Evolutionary conservation across 2,888 invertebrate species (phyloP), one percentile per base, ranked within the genome.

Genomic region (Drosophila macrospina): DNA sequence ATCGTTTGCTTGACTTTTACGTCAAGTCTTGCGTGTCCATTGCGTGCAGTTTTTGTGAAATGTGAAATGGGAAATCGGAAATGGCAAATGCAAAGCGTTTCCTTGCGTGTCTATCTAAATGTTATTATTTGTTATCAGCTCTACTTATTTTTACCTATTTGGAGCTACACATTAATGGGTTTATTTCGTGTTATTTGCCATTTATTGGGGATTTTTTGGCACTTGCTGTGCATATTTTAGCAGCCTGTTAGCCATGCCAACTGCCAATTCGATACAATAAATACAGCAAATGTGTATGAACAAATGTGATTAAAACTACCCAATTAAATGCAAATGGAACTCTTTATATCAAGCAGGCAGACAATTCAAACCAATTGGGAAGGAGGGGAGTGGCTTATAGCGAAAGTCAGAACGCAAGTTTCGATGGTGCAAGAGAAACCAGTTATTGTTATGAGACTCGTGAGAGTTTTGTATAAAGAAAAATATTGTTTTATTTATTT

Each of bases 41-140:
- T 78, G 75, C 73, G 76, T 74, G 74, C 63, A 73, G 51, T 57
- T 54, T 67, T 67, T 63, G 37, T 68, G 30, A 69, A 69, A 72
- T 57, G 65, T 65, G 60, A 65, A 80, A 72, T 78, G 82, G 70
- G 30, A 69, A 69, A 72, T 57, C n/a, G 70, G 30, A 69, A 69
- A 72, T 57, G 65, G 67, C 62, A 65, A 80, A 72, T 78, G 82
- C 82, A 85, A 82, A 85, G 71, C 77, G 74, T 70, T 82, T 85
- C 67, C 74, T 85, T 69, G 83, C 83, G 83, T 84, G 83, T 76
- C 67, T 72, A 72, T 85, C 74, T 69, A 73, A 85, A 85, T 80
- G 70, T 74, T 85, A 77, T 83, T 84, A 85, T 84, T 85, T 68
- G 83, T 74, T 82, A 85, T 83, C 80, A 82, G 68, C 71, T 32